phyloP scores from a whole-genome alignment of 23 tunicate genomes.

The Ciona savignyi region DNA sequence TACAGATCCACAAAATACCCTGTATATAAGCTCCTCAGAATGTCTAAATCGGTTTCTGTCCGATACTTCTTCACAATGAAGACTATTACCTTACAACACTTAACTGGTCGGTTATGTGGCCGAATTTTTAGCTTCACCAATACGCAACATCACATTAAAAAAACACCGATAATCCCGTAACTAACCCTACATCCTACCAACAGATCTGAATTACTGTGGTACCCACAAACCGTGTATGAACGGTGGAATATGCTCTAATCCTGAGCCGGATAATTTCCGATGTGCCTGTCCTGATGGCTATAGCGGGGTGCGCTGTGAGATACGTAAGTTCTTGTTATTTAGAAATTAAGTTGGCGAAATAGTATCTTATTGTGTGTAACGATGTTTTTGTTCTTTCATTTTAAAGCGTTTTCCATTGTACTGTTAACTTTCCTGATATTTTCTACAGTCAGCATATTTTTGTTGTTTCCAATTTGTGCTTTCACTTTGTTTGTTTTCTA shows the following conservation, averaged over 20 bases:
- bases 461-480: neutral
- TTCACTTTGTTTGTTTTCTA: neutral
- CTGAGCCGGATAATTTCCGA: constrained; percentile 66
- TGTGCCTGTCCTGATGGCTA: constrained; percentile 71
- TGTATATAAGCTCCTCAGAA: no score
- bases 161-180: neutral
- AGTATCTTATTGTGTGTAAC: no score
- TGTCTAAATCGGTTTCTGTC: no score
- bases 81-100: neutral
- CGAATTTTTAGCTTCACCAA: no score
- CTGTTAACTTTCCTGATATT: no score
- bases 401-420: no score
- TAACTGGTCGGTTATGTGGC: neutral
- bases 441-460: no score
- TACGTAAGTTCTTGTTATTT: constrained; percentile 25
- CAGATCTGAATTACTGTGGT: constrained; percentile 91
- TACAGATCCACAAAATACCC: no score
- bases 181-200: neutral
- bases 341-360: neutral
- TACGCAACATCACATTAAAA: neutral
- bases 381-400: no score
- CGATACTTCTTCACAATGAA: neutral
- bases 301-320: constrained; percentile 52
- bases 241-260: constrained; percentile 86
- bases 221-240: constrained; percentile 74